phyloP scores from a whole-genome alignment of 2,797 vertebrate genomes.

The Champsocephalus esox region DNA sequence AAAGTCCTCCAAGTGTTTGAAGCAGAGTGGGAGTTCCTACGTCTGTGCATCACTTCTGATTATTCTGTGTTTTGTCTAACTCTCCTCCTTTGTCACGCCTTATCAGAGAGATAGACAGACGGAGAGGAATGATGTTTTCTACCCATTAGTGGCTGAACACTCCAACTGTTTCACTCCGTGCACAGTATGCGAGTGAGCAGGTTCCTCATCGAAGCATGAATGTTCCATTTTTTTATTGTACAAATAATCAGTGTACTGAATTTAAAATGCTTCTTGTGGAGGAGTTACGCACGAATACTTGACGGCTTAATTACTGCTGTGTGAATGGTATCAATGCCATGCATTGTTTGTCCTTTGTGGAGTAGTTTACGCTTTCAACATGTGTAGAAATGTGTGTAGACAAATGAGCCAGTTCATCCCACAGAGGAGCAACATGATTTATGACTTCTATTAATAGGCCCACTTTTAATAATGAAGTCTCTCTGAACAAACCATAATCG shows the following conservation, averaged over 20 bases:
- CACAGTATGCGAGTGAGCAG: neutral
- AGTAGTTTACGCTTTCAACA: neutral
- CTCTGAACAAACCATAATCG: neutral
- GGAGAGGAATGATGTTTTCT: slow-evolving; percentile 4
- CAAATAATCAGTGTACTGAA: neutral
- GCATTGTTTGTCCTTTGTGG: neutral
- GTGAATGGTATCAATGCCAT: neutral
- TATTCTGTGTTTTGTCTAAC: slow-evolving; percentile 24
- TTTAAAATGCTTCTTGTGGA: neutral
- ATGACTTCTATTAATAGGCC: neutral
- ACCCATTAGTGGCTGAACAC: slow-evolving; percentile 1
- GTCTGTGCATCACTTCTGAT: slow-evolving; percentile 4
- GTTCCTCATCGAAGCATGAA: neutral
- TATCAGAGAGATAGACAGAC: slow-evolving; percentile 17
- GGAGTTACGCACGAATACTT: neutral
- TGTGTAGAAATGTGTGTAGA: neutral
- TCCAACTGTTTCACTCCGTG: neutral
- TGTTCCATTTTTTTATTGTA: no score
- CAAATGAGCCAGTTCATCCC: neutral
- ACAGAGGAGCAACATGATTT: neutral
- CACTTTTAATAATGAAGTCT: neutral
- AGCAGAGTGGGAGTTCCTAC: slow-evolving; percentile 6
- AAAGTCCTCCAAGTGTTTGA: slow-evolving; percentile 20
- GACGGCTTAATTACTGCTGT: slow-evolving; percentile 4
- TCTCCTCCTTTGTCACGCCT: slow-evolving; percentile 15